Evolutionary conservation across 64 coral and sea anemone genomes (phyloP).

Genomic region (Astreopora myriophthalma): DNA sequence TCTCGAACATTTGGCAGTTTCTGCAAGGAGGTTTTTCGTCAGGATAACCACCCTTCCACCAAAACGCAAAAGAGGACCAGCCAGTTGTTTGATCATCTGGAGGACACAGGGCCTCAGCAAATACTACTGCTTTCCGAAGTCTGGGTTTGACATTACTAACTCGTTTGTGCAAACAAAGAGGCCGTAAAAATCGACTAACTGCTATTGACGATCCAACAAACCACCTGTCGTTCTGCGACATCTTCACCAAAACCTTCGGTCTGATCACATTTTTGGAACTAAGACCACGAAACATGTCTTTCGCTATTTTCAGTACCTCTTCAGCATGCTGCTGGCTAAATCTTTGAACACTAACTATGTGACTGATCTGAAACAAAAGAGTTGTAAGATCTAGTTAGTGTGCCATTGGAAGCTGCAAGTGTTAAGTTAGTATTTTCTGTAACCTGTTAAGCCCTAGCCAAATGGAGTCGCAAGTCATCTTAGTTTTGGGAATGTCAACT

Average conservation of each 20-base stretch:
- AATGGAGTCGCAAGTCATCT: too few species aligned
- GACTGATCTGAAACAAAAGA: not conserved
- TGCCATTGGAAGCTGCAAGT: too few species aligned
- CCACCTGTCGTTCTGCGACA: not conserved
- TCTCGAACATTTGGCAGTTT: not conserved
- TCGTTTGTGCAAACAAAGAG: not conserved
- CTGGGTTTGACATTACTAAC: not conserved
- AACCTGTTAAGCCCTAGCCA: too few species aligned
- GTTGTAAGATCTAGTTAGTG: too few species aligned
- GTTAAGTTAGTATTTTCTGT: too few species aligned
- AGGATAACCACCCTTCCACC: not conserved
- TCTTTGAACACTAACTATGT: not conserved
- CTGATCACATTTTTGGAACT: not conserved
- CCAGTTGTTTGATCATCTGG: not conserved
- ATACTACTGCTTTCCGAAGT: not conserved
- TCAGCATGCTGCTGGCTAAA: not conserved
- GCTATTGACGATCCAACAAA: not conserved
- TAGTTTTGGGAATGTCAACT: too few species aligned
- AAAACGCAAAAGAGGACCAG: not conserved
- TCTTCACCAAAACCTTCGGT: not conserved
- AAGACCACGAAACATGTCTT: not conserved
- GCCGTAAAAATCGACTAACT: not conserved
- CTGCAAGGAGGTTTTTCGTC: not conserved
- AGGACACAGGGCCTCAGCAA: not conserved
- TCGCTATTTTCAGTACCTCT: not conserved